A percentile compares a stretch with the other conserved stretches of the same genome.
These are phyloP conservation scores for Spisula solida DNA, from an alignment of 2,888 invertebrate species.

Conservation along the genomic window DNA sequence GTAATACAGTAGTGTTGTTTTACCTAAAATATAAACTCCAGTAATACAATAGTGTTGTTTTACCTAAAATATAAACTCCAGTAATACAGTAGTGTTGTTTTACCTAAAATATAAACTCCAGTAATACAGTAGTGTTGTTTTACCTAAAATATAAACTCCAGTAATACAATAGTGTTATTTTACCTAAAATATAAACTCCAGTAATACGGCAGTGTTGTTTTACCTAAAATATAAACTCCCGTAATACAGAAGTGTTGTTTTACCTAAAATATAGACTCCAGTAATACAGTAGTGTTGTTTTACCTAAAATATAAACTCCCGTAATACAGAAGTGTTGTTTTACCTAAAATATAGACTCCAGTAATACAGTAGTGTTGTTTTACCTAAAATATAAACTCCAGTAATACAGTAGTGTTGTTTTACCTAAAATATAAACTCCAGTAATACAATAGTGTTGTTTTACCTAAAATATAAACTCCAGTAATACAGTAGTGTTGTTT, in stretches of 20 bases:
- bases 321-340: conserved; percentile 60
- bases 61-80: conserved; percentile 61
- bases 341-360: conserved; percentile 49
- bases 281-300: no score
- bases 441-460: background rate
- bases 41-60: conserved; percentile 60
- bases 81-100: conserved; percentile 60
- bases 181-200: conserved; percentile 49
- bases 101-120: conserved; percentile 49
- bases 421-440: conserved; percentile 49
- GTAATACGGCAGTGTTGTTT: no score
- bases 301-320: conserved; percentile 59
- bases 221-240: conserved; percentile 59
- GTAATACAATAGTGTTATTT: conserved; percentile 59
- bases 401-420: conserved; percentile 60
- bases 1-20: no score
- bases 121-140: no score
- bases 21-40: conserved; percentile 60
- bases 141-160: conserved; percentile 60
- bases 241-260: conserved; percentile 60
- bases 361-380: no score
- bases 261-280: conserved; percentile 49
- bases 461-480: conserved; percentile 60
- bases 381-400: conserved; percentile 60
- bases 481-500: conserved; percentile 60